Percentiles rank a stretch among this genome's conserved stretches.
phyloP scores from a whole-genome alignment of 2,113 vertebrate species.

The Gasterosteus nipponicus region DNA sequence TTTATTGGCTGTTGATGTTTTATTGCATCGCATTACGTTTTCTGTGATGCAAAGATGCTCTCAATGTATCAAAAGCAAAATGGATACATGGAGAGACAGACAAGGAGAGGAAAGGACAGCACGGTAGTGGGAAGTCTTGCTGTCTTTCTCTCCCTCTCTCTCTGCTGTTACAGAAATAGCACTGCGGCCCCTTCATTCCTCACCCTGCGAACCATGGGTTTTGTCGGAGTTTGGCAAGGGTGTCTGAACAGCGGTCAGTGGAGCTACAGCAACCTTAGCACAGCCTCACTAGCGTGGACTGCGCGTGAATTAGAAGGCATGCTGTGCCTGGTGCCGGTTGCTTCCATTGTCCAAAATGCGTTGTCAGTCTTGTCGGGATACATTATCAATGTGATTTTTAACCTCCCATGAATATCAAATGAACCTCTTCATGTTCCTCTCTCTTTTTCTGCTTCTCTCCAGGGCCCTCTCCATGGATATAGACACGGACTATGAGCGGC shows the following conservation, averaged over 20 bases:
- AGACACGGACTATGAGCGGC: slow-evolving; percentile 92
- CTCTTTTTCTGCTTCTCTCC: slow-evolving; percentile 19
- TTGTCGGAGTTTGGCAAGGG: slow-evolving; percentile 66
- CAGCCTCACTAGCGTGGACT: slow-evolving; percentile 28
- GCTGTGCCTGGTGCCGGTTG: slow-evolving; percentile 9
- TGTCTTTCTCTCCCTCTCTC: slow-evolving; percentile 34
- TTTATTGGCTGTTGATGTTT: slow-evolving; percentile 1
- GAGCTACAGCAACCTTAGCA: slow-evolving; percentile 49
- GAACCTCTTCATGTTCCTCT: slow-evolving; percentile 39
- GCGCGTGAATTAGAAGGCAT: neutral
- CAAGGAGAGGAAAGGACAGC: slow-evolving; percentile 29
- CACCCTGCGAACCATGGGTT: slow-evolving; percentile 68
- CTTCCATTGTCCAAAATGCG: slow-evolving; percentile 33
- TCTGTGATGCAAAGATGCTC: slow-evolving; percentile 1
- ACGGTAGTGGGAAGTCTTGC: slow-evolving; percentile 44
- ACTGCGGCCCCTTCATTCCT: slow-evolving; percentile 62
- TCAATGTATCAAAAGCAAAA: slow-evolving; percentile 8
- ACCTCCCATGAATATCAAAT: slow-evolving; percentile 34
- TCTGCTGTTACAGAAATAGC: slow-evolving; percentile 69
- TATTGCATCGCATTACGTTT: slow-evolving; percentile 2
- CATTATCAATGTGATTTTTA: slow-evolving; percentile 37
- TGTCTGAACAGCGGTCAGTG: slow-evolving; percentile 57
- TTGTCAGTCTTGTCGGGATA: slow-evolving; percentile 33
- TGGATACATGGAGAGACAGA: slow-evolving; percentile 10
- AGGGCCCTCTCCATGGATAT: slow-evolving; percentile 89